A percentile compares a stretch with the other conserved stretches of the same genome.
Conservation (phyloP, 1,140 invertebrate genomes). For the Meloidogyne hapla region DNA sequence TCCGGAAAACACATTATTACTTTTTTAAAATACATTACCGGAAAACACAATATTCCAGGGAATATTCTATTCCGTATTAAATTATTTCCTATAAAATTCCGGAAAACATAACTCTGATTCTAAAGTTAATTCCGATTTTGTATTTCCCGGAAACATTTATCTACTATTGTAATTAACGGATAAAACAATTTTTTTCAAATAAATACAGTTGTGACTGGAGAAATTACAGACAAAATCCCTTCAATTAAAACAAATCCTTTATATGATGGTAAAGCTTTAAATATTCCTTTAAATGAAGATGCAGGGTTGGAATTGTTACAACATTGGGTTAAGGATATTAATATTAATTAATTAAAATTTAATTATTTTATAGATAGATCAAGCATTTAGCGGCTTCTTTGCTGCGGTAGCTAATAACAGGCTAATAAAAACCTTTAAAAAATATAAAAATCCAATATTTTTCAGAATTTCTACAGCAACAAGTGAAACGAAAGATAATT, state of each 20-base stretch:
- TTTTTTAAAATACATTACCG: too few species aligned
- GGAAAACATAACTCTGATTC: too few species aligned
- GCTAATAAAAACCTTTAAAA: background rate
- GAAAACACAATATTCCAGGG: too few species aligned
- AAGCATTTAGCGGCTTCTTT: constrained; percentile 31
- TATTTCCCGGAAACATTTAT: too few species aligned
- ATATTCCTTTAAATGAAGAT: constrained; percentile 14
- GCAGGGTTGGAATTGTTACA: constrained; percentile 15
- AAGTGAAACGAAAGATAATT: background rate
- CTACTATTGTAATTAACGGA: too few species aligned
- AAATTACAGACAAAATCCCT: background rate
- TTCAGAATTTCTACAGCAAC: constrained; percentile 7
- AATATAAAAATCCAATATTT: constrained; percentile 6
- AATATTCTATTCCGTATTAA: too few species aligned
- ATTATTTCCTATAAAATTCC: too few species aligned
- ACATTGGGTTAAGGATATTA: constrained; percentile 25
- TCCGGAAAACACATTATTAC: too few species aligned
- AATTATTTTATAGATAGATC: background rate
- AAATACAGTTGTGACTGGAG: background rate
- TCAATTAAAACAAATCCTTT: constrained; percentile 17
- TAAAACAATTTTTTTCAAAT: too few species aligned
- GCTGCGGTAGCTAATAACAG: constrained; percentile 27
- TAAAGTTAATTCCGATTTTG: too few species aligned
- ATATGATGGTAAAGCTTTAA: constrained; percentile 23
- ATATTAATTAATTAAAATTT: background rate